phyloP scores from a whole-genome alignment of 53 echinoderm and acorn worm species.

The Paracentrotus lividus region DNA sequence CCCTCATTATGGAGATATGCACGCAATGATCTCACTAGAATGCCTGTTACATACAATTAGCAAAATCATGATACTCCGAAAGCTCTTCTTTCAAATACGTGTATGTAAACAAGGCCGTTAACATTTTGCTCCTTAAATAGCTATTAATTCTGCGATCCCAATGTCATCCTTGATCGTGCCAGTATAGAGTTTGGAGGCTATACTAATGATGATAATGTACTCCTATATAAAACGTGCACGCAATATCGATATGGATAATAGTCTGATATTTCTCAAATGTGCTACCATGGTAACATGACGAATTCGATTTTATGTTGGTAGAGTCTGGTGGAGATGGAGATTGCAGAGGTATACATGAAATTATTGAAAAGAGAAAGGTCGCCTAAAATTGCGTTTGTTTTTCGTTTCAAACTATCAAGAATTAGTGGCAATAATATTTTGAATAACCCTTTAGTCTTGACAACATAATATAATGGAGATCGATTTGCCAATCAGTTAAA shows the following conservation, averaged over 20 bases:
- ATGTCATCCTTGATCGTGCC: not conserved
- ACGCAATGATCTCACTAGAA: too few relatives aligned
- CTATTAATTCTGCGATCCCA: not conserved
- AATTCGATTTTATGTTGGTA: not conserved
- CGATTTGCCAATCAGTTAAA: too few relatives aligned
- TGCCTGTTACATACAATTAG: not conserved
- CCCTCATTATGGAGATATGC: too few relatives aligned
- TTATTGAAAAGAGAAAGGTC: too few relatives aligned
- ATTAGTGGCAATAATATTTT: too few relatives aligned
- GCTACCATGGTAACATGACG: too few relatives aligned
- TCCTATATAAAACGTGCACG: not conserved
- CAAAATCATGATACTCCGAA: not conserved
- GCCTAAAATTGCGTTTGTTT: too few relatives aligned
- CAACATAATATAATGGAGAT: too few relatives aligned
- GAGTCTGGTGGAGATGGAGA: not conserved
- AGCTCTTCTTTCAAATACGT: not conserved
- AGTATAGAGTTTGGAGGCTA: not conserved
- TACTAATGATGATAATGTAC: constrained; percentile 6
- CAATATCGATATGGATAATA: not conserved
- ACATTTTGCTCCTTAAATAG: not conserved
- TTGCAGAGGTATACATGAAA: too few relatives aligned
- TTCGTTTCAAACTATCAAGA: too few relatives aligned
- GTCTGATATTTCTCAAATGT: not conserved
- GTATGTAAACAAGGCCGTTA: not conserved
- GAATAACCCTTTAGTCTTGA: too few relatives aligned